These are phyloP conservation scores for Gymnarchus niloticus DNA, from an alignment of 2,113 vertebrate species.

Conservation along the genomic window DNA sequence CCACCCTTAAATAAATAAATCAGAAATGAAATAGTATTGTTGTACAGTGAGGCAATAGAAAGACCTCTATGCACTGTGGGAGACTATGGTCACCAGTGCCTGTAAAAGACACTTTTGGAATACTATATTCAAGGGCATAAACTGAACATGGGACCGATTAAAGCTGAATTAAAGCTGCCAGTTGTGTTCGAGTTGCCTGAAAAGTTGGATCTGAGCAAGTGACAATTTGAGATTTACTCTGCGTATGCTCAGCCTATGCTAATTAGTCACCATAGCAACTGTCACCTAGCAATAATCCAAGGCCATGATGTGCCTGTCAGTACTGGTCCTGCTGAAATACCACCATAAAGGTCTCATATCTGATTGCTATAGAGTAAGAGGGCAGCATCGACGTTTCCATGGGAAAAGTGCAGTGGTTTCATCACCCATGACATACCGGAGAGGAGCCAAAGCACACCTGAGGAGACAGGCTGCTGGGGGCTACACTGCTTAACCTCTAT, in stretches of 20 bases:
- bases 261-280: not conserved
- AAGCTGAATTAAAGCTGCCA: not conserved
- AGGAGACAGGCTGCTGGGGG: no score
- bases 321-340: no score
- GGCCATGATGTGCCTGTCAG: not conserved
- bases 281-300: not conserved
- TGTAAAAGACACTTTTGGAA: no score
- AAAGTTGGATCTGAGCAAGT: not conserved
- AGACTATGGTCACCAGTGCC: not conserved
- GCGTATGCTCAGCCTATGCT: not conserved
- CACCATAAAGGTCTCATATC: no score
- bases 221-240: constrained; percentile 3
- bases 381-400: no score
- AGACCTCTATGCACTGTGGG: not conserved
- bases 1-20: constrained; percentile 16
- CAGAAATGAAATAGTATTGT: constrained; percentile 9
- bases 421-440: no score
- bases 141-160: not conserved
- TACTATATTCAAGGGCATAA: not conserved
- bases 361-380: no score
- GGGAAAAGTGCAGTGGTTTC: no score
- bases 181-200: not conserved
- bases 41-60: not conserved
- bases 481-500: not conserved
- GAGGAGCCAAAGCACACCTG: no score